Evolutionary conservation across 2,888 invertebrate species (phyloP).

Genomic region (Bellardia pandia): DNA sequence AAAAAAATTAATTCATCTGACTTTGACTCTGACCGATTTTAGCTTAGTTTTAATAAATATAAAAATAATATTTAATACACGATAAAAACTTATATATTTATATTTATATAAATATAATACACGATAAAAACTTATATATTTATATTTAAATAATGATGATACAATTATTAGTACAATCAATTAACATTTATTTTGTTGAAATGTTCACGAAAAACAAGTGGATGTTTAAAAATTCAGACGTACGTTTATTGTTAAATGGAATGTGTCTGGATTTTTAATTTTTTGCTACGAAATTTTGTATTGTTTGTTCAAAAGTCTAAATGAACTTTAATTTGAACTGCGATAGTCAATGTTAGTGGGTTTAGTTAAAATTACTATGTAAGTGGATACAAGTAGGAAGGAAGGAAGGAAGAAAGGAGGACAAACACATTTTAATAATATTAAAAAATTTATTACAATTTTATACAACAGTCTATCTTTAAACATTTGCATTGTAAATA

Average conservation of each 20-base stretch:
- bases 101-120: background rate
- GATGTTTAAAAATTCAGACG: background rate
- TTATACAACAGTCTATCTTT: too few species aligned
- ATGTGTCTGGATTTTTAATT: constrained; percentile 47
- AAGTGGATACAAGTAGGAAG: background rate
- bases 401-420: too few species aligned
- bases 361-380: background rate
- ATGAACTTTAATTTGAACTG: background rate
- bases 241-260: background rate
- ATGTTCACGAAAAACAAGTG: background rate
- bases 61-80: background rate
- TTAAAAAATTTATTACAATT: too few species aligned
- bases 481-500: too few species aligned
- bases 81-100: too few species aligned
- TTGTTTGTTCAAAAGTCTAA: background rate
- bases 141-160: constrained; percentile 35
- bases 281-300: background rate
- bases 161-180: constrained; percentile 46
- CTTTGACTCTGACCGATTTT: constrained; percentile 42
- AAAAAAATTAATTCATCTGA: constrained; percentile 22
- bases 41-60: constrained; percentile 25
- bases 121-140: constrained; percentile 13
- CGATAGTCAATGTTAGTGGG: background rate
- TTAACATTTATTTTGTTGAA: constrained; percentile 36
- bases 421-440: too few species aligned